Base-by-base conservation (phyloP, 2,888 invertebrate species). In the Eudasyphora cyanicolor region DNA sequence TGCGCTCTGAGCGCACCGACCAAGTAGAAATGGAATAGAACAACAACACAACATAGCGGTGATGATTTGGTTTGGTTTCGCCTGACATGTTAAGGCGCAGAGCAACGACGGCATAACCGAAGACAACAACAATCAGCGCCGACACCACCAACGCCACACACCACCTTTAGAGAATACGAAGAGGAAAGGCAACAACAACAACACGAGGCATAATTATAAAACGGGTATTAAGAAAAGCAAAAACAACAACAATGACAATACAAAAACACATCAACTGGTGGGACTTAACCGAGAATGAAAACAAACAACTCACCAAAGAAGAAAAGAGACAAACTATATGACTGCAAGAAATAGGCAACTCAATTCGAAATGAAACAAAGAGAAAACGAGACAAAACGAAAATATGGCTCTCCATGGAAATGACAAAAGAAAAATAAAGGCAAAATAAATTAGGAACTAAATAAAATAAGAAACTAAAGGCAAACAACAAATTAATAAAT, bases 241-340 rank as follows among this genome's bases (percentile, higher is more conserved):
- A 14, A 57, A 27, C 32, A 75, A 42, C 60, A 62, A 51, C 60
- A 70, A 12, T 14, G 24, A 74, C 54, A 69, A 19, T 32, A 60
- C 77, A 35, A 17, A 69, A 78, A 75, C 77, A 76, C 70, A 74
- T 57, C n/a, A 38, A 67, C 73, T 67, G 38, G 12, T 76, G 76
- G 75, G 82, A 82, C 82, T 76, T 54, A 70, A 69, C 78, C 70
- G 29, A 69, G 45, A 32, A 49, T n/a, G n/a, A 42, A 19, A 29
- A 27, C 62, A 29, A 24, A 62, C 74, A 75, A 51, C 29, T 45
- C 77, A 21, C 45, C 64, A 21, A 70, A 21, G 84, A 7, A 29
- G 21, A 60, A 82, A 27, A 64, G 27, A 71, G 76, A 79, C 32
- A 49, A 69, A 70, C 64, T 0, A 62, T 21, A 60, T 64, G 27